Evolutionary conservation across 2,888 invertebrate genomes (phyloP).

Genomic region (Willowsia nigromaculata): DNA sequence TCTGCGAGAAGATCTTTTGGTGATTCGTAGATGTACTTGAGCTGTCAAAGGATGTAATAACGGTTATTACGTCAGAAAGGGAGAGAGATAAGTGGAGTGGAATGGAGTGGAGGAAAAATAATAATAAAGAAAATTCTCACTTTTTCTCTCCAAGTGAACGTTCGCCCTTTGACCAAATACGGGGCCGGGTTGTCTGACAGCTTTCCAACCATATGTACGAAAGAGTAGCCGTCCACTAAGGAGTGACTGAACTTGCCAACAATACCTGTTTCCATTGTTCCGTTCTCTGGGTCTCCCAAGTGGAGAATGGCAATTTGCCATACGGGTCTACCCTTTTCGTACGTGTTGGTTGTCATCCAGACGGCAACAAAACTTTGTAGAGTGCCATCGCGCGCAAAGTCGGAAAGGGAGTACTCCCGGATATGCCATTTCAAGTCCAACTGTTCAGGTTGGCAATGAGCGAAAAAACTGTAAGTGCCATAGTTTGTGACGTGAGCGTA

Average conservation of each 20-base stretch:
- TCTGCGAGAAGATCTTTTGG: conserved; percentile 36
- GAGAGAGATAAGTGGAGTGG: too few relatives aligned
- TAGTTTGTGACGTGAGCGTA: conserved; percentile 62
- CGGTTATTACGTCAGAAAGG: background rate
- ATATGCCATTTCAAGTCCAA: conserved; percentile 67
- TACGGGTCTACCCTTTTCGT: conserved; percentile 42
- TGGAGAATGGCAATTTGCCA: conserved; percentile 70
- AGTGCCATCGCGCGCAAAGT: conserved; percentile 46
- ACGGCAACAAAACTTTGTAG: conserved; percentile 62
- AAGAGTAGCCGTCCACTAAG: conserved; percentile 66
- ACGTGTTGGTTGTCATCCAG: conserved; percentile 70
- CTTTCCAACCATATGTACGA: conserved; percentile 70
- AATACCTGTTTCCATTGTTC: conserved; percentile 60
- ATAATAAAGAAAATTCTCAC: conserved; percentile 23
- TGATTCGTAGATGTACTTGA: conserved; percentile 40
- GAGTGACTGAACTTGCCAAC: conserved; percentile 72
- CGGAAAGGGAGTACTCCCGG: conserved; percentile 27
- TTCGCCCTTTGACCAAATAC: conserved; percentile 54
- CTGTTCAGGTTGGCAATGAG: conserved; percentile 49
- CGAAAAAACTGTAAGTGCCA: conserved; percentile 52
- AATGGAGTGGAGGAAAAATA: too few relatives aligned
- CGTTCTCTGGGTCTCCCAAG: conserved; percentile 12
- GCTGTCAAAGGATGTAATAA: conserved; percentile 9
- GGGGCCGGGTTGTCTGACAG: conserved; percentile 64
- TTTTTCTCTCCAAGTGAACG: conserved; percentile 52